Base-by-base conservation (phyloP, 1,140 invertebrate genomes). In the Zaprionus davidi region DNA sequence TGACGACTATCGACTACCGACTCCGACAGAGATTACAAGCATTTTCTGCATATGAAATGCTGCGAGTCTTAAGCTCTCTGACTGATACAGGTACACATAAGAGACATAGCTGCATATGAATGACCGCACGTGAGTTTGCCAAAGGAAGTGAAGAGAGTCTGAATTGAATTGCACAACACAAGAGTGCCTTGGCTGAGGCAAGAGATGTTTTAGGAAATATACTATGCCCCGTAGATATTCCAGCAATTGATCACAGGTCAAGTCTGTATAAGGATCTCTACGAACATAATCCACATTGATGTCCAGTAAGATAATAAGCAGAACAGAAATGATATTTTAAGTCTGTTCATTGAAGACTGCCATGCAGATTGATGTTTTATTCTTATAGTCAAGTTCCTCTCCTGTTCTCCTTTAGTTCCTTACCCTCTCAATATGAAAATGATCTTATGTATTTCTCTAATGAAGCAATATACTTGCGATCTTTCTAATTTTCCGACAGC, bases 11-110 rank as follows among this genome's bases (percentile, higher is more conserved):
- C 46, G 46, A 51, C 46, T 51, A 51, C 46, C 46, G 22, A 34
- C 59, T 46, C 36, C 41, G 46, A 22, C 38, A 46, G 38, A 6
- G 38, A 38, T 51, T 51, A 51, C 46, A 51, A 24, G 46, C 46
- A 51, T 51, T 51, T 46, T 51, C 20, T 51, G 46, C 46, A 51
- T 13, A 51, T 51, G 46, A 51, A 51, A 51, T 20, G 46, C 20
- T 24, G 20, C 17, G 7, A 24, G 46, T 51, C 20, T 51, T 51
- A 51, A 51, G 46, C 46, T 24, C 46, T 24, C 12, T 1, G 9
- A 24, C 20, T 22, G 20, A 51, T 22, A 51, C 24, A 51, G 9
- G 20, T 24, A 3, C 31, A 11, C 9, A 34, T 3, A 34, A 34
- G 31, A 34, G 9, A 34, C 31, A 34, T 34, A 34, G 9, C 2